These are phyloP conservation scores for Nasonia vitripennis DNA, from an alignment of 1,140 invertebrate species.

Conservation along the genomic window DNA sequence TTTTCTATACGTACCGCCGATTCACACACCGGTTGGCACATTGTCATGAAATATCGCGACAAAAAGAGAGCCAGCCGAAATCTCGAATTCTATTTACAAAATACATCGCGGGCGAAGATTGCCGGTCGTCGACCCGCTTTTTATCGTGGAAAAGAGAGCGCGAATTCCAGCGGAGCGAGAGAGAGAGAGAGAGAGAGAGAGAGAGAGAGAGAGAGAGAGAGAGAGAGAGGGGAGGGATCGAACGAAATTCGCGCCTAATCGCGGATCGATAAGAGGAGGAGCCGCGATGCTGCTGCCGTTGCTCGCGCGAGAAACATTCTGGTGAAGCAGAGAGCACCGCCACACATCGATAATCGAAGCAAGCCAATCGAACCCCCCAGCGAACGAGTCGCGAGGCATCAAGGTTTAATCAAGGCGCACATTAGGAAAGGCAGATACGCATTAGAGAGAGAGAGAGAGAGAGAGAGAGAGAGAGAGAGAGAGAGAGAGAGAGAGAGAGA, in stretches of 20 bases:
- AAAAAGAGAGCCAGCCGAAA: background rate
- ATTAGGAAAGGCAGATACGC: constrained; percentile 15
- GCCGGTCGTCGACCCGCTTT: constrained; percentile 25
- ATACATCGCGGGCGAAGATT: constrained; percentile 7
- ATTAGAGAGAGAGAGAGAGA: background rate
- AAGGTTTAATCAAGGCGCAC: constrained; percentile 16
- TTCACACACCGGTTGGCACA: background rate
- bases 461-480: too few relatives aligned
- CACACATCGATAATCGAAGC: too few relatives aligned
- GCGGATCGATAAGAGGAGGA: constrained; percentile 21
- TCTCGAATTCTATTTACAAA: constrained; percentile 26
- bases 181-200: too few relatives aligned
- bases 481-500: too few relatives aligned
- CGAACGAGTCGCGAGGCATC: background rate
- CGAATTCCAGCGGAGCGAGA: background rate
- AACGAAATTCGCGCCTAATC: constrained; percentile 21
- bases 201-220: too few relatives aligned
- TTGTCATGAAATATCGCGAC: background rate
- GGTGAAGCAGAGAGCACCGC: too few relatives aligned
- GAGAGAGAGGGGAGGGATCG: background rate
- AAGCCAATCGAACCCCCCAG: too few relatives aligned
- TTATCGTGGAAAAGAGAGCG: constrained; percentile 15
- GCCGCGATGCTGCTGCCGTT: too few relatives aligned
- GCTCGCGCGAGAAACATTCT: too few relatives aligned
- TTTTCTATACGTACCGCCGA: background rate